Conservation (phyloP, 1,140 invertebrate genomes). For the Pissodes strobi region DNA sequence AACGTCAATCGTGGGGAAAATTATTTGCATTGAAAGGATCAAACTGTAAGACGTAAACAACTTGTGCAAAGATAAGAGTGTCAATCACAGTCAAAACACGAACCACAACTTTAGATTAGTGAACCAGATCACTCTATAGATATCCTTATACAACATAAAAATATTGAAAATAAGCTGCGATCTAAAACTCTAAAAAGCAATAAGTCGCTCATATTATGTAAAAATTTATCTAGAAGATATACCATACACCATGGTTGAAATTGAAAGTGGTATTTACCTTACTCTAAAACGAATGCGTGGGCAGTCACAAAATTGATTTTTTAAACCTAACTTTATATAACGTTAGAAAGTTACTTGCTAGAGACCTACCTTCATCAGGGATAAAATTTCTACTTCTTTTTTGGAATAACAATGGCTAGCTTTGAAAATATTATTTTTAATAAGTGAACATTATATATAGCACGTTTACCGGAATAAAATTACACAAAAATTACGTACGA, state of each 20-base stretch:
- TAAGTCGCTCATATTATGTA: neutral
- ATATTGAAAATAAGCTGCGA: no score
- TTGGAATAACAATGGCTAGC: constrained; percentile 22
- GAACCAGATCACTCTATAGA: no score
- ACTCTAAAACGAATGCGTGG: constrained; percentile 18
- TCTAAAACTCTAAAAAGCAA: neutral
- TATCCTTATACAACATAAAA: no score
- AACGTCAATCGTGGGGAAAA: no score
- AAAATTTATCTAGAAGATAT: constrained; percentile 17
- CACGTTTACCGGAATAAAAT: neutral
- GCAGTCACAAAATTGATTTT: constrained; percentile 8
- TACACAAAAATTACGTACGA: neutral
- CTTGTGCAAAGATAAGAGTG: no score
- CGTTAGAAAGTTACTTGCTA: constrained; percentile 11
- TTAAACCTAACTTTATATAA: no score
- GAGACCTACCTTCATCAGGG: constrained; percentile 29
- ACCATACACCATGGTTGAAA: constrained; percentile 32
- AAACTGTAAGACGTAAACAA: no score
- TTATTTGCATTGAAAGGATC: no score
- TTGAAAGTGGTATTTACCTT: constrained; percentile 27
- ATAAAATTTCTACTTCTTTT: constrained; percentile 21
- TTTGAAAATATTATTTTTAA: constrained; percentile 14
- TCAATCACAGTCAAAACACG: no score
- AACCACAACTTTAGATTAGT: no score
- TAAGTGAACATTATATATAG: constrained; percentile 7